Conservation (phyloP, 2,113 vertebrate species). For the Gobio gobio region DNA sequence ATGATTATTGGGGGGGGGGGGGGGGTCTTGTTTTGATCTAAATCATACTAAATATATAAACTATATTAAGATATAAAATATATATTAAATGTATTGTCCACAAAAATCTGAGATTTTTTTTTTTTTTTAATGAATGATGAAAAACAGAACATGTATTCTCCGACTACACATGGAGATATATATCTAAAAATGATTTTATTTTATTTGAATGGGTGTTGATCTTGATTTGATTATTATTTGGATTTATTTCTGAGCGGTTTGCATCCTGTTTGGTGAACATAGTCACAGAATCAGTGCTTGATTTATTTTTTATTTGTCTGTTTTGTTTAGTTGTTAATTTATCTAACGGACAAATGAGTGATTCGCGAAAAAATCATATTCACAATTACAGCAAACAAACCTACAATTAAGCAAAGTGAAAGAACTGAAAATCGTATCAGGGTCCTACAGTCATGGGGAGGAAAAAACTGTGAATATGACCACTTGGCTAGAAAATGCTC, state of each 20-base stretch:
- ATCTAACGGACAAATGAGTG: neutral
- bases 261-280: constrained; percentile 23
- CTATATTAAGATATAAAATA: neutral
- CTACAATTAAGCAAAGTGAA: neutral
- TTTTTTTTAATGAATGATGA: neutral
- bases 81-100: neutral
- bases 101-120: constrained; percentile 7
- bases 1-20: too few species aligned
- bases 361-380: neutral
- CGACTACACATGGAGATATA: neutral
- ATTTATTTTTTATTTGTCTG: constrained; percentile 24
- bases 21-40: neutral
- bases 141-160: neutral
- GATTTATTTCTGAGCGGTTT: constrained; percentile 26
- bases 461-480: too few species aligned
- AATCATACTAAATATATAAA: neutral
- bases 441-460: neutral
- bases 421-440: neutral
- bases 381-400: neutral
- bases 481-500: neutral
- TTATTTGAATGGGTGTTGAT: neutral
- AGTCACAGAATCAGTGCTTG: neutral
- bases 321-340: constrained; percentile 8
- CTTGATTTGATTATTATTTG: constrained; percentile 23
- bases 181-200: neutral